phyloP scores from a whole-genome alignment of 2,888 invertebrate genomes.

The Petrolisthes cinctipes region DNA sequence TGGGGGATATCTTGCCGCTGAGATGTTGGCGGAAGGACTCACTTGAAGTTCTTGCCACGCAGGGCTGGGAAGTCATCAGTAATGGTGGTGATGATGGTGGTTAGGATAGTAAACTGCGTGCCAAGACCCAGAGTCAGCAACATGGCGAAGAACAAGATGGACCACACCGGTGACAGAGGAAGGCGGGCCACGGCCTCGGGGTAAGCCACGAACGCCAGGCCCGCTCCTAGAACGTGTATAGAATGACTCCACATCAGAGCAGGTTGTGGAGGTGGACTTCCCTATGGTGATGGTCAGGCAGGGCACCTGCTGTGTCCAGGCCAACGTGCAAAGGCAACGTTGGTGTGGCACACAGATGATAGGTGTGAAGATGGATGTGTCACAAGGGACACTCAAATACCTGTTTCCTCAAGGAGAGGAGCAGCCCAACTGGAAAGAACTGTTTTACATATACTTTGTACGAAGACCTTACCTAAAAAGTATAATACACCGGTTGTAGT shows the following conservation, averaged over 20 bases:
- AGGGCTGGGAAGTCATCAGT: slow-evolving; percentile 69
- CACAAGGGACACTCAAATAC: slow-evolving; percentile 38
- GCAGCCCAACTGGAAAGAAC: slow-evolving; percentile 13
- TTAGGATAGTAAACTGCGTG: slow-evolving; percentile 75
- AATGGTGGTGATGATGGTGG: slow-evolving; percentile 74
- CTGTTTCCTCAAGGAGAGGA: slow-evolving; percentile 23
- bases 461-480: slow-evolving; percentile 37
- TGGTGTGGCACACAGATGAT: slow-evolving; percentile 12
- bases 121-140: slow-evolving; percentile 81
- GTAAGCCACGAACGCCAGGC: slow-evolving; percentile 86
- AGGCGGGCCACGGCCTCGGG: slow-evolving; percentile 84
- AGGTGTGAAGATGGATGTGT: slow-evolving; percentile 21
- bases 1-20: slow-evolving; percentile 45
- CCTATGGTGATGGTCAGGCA: slow-evolving; percentile 46
- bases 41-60: slow-evolving; percentile 66
- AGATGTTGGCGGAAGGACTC: slow-evolving; percentile 60
- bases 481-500: not conserved
- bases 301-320: slow-evolving; percentile 24
- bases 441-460: slow-evolving; percentile 15
- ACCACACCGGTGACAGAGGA: slow-evolving; percentile 85
- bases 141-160: slow-evolving; percentile 85
- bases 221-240: slow-evolving; percentile 71
- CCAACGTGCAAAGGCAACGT: slow-evolving; percentile 35
- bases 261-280: slow-evolving; percentile 33
- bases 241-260: slow-evolving; percentile 61